Evolutionary conservation across 2,113 vertebrate species (phyloP).

Genomic region (Prunella himalayana): DNA sequence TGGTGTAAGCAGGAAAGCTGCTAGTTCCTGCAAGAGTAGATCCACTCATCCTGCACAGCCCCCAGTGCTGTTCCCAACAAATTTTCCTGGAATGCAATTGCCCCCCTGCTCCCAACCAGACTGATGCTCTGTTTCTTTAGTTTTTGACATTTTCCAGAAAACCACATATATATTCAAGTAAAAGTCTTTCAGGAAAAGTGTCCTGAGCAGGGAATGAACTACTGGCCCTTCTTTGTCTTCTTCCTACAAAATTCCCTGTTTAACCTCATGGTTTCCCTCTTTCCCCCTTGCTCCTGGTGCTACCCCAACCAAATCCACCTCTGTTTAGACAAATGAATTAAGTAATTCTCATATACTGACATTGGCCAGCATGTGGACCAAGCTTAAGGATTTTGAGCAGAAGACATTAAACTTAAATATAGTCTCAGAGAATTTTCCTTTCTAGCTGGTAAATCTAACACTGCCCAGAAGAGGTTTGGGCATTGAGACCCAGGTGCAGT

Average conservation of each 20-base stretch:
- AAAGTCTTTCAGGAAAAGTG: neutral
- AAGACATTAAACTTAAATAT: neutral
- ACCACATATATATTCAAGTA: neutral
- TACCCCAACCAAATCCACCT: neutral
- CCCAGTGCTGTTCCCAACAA: rapidly evolving
- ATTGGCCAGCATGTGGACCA: neutral
- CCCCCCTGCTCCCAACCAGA: neutral
- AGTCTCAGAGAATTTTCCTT: neutral
- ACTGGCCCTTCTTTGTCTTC: neutral
- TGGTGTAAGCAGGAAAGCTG: neutral
- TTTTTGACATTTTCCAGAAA: neutral
- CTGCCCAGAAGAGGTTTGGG: neutral
- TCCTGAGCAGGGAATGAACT: neutral
- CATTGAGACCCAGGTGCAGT: neutral
- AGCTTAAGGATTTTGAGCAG: neutral
- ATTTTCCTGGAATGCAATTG: neutral
- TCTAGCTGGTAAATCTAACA: neutral
- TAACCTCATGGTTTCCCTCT: neutral
- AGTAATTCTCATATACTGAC: neutral
- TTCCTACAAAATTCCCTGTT: neutral
- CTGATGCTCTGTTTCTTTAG: neutral
- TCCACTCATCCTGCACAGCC: neutral
- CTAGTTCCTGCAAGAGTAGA: no score
- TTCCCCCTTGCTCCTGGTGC: neutral
- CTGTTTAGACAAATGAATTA: neutral